Evolutionary conservation across 2,797 vertebrate genomes (phyloP), one percentile per base, ranked within the genome.

Genomic region (Onychomys arenicola): DNA sequence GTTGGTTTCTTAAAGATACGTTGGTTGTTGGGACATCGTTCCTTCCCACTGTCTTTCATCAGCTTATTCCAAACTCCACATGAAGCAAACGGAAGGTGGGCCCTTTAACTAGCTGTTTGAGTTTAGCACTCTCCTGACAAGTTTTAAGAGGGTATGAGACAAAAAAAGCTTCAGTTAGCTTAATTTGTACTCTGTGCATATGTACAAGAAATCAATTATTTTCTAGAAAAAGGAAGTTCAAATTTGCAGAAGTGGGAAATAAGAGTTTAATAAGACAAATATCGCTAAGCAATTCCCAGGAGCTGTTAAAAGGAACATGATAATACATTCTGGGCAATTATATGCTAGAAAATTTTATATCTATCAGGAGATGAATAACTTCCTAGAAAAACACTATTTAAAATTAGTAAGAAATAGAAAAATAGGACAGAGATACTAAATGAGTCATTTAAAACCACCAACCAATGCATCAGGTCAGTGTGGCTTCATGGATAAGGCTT

Each of bases 191-290:
- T 32, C 27, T 63, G 23, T 34, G 40, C 40, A 17, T 43, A 8
- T 67, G 5, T 37, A 32, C 14, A 34, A 63, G 10, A 46, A 71
- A 91, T 86, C 25, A 40, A 65, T 83, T 77, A 86, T 81, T 88
- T 84, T 32, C 14, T 12, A 75, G 17, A 55, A 88, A 92, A 78
- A 75, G 6, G 34, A 90, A 2, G 52, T 63, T 84, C 57, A 90
- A n/a, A n/a, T 40, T 90, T 92, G 46, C n/a, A 88, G 16, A 90
- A 78, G 73, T 80, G 49, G 61, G 86, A 73, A 90, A 78, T 75
- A 43, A 87, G 71, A n/a, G 4, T 67, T 88, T 75, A 71, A 55
- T 95, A n/a, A 80, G 5, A 63, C 84, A 63, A 84, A 49, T 49
- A 57, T 17, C 46, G 3, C 25, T 59, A 92, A n/a, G 29, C 14